Evolutionary conservation across 2,797 vertebrate genomes (phyloP).

Genomic region (Craterocephalus amniculus): DNA sequence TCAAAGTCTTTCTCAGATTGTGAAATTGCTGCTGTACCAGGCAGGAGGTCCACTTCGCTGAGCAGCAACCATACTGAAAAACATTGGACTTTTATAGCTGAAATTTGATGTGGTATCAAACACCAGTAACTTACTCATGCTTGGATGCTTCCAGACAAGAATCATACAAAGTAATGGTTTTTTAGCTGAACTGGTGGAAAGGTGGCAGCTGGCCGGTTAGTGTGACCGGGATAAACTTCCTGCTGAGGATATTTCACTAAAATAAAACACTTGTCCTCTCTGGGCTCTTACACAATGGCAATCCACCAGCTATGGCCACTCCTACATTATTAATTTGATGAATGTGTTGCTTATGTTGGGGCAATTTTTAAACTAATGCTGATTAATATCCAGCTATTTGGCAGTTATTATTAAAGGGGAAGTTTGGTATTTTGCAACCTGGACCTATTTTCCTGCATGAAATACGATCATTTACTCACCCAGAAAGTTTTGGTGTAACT

Average conservation of each 20-base stretch:
- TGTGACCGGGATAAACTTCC: conserved; percentile 18
- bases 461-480: no score
- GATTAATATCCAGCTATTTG: conserved; percentile 28
- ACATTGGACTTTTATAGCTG: conserved; percentile 5
- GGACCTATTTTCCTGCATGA: no score
- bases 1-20: background rate
- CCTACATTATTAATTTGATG: conserved; percentile 33
- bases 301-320: conserved; percentile 17
- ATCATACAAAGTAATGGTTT: background rate
- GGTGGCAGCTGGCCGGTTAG: conserved; percentile 3
- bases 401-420: conserved; percentile 23
- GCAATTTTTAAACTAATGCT: conserved; percentile 42
- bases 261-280: conserved; percentile 11
- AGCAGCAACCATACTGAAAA: conserved; percentile 10
- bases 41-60: conserved; percentile 14
- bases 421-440: no score
- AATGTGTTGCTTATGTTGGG: conserved; percentile 37
- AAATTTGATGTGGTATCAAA: conserved; percentile 14
- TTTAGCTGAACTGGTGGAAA: background rate
- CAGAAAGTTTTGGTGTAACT: no score
- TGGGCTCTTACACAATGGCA: background rate
- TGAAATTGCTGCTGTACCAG: conserved; percentile 2
- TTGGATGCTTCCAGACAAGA: background rate
- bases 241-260: conserved; percentile 24
- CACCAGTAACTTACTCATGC: conserved; percentile 12